phyloP scores from a whole-genome alignment of 2,797 vertebrate species.

The Clarias pachynema region DNA sequence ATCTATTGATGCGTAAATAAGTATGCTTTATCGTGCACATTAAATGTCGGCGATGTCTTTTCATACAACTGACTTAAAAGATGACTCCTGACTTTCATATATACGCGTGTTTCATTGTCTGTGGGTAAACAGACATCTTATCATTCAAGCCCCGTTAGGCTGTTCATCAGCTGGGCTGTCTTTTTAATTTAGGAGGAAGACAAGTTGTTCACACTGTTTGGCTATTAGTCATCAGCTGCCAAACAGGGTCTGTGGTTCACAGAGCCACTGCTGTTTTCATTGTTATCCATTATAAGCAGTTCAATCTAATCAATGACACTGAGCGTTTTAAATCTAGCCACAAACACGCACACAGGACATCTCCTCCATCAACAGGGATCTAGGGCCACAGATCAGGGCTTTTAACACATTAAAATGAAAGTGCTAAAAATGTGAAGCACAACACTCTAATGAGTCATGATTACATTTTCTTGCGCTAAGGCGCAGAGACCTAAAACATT shows the following conservation, averaged over 20 bases:
- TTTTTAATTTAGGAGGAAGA: conserved; percentile 49
- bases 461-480: neutral
- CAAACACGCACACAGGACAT: conserved; percentile 44
- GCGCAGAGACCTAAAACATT: neutral
- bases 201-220: conserved; percentile 31
- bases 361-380: conserved; percentile 46
- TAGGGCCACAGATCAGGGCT: conserved; percentile 33
- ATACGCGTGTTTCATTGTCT: conserved; percentile 44
- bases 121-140: conserved; percentile 29
- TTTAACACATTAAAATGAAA: conserved; percentile 8
- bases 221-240: conserved; percentile 51
- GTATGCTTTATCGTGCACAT: conserved; percentile 52
- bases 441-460: neutral
- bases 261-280: conserved; percentile 44
- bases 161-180: conserved; percentile 49
- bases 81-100: conserved; percentile 56
- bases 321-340: conserved; percentile 30
- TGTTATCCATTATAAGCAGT: conserved; percentile 48
- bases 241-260: conserved; percentile 52
- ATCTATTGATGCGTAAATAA: conserved; percentile 32
- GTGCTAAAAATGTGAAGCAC: neutral
- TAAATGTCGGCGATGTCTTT: conserved; percentile 46
- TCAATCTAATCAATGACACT: conserved; percentile 43
- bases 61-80: conserved; percentile 50
- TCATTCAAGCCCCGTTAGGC: conserved; percentile 50